Evolutionary conservation across 2,113 vertebrate genomes (phyloP), one percentile per base, ranked within the genome.

Genomic region (Otis tarda): DNA sequence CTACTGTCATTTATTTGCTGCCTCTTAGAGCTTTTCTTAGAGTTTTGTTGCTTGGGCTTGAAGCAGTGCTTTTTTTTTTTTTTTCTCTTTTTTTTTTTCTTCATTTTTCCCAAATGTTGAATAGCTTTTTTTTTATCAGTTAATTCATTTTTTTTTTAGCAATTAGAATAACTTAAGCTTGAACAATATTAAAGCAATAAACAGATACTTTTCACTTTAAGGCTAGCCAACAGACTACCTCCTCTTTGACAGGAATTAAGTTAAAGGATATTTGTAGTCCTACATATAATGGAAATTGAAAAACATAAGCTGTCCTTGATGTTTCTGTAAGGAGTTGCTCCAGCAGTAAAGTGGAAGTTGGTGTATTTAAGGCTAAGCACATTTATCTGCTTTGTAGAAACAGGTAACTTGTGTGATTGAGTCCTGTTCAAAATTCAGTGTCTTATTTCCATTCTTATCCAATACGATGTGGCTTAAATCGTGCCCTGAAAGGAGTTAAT

Each of bases 81-180:
- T 18, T 30, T 37, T 37, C 9, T 37, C 7, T 37, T 30, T 20
- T 3, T 9, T 75, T 43, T 22, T 4, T 18, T 30, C 35, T 20
- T 41, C 22, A 21, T 19, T 27, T 2, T 1, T 9, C 4, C 7
- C 3, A n/a, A 35, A 22, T 19, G 14, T 10, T 53, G 21, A 37
- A 14, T 50, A 4, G 6, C 6, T 43, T 43, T 25, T 81, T 81
- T 85, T 79, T 53, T 5, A 43, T 43, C 41, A 43, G 14, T 43
- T 16, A 43, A 43, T 43, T 15, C 14, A 43, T 43, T 43, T 25
- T 43, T 43, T 25, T 81, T 81, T 79, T 79, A 50, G 21, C 28
- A 69, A 41, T 61, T 82, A 63, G 50, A 69, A 20, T 64, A 53
- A 53, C 11, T 52, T 27, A 53, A 69, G 6, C n/a, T 83, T 80